A percentile compares a stretch with the other conserved stretches of the same genome.
These are phyloP conservation scores for Sturnus vulgaris DNA, from an alignment of 2,113 vertebrate genomes.

Conservation along the genomic window DNA sequence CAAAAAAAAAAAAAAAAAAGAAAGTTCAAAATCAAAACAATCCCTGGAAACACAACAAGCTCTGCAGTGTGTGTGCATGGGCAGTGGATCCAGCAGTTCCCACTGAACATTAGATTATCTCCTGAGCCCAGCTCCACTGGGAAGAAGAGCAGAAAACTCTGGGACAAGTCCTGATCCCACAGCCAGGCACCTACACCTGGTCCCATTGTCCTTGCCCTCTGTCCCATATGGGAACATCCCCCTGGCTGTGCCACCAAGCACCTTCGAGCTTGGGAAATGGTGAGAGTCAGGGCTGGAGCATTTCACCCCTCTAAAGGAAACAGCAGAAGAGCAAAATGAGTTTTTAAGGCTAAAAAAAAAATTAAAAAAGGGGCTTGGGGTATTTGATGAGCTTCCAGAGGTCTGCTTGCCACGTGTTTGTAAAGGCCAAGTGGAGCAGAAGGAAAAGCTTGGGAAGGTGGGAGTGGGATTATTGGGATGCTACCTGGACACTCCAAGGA, in stretches of 20 bases:
- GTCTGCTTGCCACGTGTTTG: not conserved
- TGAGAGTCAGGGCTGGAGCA: not conserved
- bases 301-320: not conserved
- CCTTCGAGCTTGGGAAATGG: not conserved
- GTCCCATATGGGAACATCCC: not conserved
- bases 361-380: not conserved
- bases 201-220: not conserved
- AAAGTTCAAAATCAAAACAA: not conserved
- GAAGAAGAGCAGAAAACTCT: not conserved
- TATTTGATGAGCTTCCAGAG: not conserved
- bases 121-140: not conserved
- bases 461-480: not conserved
- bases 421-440: not conserved
- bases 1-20: too few relatives aligned
- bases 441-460: not conserved
- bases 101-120: not conserved
- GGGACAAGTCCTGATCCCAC: not conserved
- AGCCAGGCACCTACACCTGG: not conserved
- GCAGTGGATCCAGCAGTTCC: not conserved
- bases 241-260: not conserved
- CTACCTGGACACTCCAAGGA: not conserved
- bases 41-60: not conserved
- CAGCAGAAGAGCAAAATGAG: not conserved
- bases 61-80: not conserved
- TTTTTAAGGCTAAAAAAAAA: not conserved